These are phyloP conservation scores for Noctuana brunneofusca DNA, from an alignment of 2,888 invertebrate genomes.

Conservation along the genomic window DNA sequence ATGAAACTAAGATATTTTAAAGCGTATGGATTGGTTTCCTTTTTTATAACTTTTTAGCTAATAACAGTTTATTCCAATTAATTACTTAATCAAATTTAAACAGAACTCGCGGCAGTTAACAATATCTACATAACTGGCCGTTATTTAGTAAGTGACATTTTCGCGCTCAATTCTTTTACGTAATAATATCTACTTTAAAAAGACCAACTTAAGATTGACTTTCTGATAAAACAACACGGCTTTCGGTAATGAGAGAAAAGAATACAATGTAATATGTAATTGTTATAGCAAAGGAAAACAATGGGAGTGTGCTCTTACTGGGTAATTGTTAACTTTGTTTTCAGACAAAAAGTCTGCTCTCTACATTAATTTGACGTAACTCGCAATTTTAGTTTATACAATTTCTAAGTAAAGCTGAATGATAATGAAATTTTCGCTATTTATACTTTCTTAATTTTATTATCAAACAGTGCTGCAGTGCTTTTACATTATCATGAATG, in stretches of 20 bases:
- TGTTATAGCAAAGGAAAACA: constrained; percentile 28
- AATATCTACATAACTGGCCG: background rate
- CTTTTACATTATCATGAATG: background rate
- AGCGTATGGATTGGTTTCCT: too few relatives aligned
- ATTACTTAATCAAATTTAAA: too few relatives aligned
- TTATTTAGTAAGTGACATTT: background rate
- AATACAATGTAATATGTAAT: constrained; percentile 16
- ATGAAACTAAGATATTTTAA: too few relatives aligned
- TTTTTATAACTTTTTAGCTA: too few relatives aligned
- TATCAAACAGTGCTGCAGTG: background rate
- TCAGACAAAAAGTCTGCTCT: constrained; percentile 25
- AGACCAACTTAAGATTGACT: background rate
- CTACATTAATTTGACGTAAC: constrained; percentile 24
- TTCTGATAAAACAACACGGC: constrained; percentile 18
- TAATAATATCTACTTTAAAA: constrained; percentile 2
- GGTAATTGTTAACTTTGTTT: constrained; percentile 22
- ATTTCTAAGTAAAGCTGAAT: background rate
- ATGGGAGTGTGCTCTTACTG: constrained; percentile 16
- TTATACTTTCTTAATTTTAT: background rate
- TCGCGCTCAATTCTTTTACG: background rate
- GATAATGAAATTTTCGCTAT: constrained; percentile 4
- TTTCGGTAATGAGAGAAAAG: constrained; percentile 31
- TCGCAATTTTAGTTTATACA: constrained; percentile 4
- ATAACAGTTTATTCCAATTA: too few relatives aligned
- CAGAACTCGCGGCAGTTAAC: background rate